Evolutionary conservation across 2,797 vertebrate genomes (phyloP).

Genomic region (Hozukius guyotensis): DNA sequence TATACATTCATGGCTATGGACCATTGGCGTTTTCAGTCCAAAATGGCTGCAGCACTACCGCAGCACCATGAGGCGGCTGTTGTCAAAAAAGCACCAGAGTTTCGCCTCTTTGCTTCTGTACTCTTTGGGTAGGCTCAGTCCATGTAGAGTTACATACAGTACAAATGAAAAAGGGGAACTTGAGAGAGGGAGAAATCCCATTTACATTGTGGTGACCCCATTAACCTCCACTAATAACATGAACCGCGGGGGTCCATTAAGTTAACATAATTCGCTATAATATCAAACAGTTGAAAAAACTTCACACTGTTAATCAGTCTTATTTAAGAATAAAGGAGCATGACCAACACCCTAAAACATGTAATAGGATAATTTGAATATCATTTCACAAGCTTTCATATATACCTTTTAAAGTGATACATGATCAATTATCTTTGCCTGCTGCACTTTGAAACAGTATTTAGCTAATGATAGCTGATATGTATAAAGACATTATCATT

Average conservation of each 20-base stretch:
- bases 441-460: neutral
- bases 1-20: too few relatives aligned
- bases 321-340: conserved; percentile 18
- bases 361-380: conserved; percentile 3
- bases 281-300: neutral
- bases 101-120: too few relatives aligned
- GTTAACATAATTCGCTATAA: conserved; percentile 12
- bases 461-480: neutral
- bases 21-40: too few relatives aligned
- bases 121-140: neutral
- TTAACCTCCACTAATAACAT: conserved; percentile 46
- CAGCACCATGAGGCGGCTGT: too few relatives aligned
- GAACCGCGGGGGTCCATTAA: conserved; percentile 25
- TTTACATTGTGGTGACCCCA: conserved; percentile 24
- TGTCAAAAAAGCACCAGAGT: too few relatives aligned
- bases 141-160: neutral
- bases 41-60: too few relatives aligned
- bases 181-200: neutral
- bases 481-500: neutral
- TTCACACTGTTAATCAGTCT: conserved; percentile 12
- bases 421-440: neutral
- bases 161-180: neutral
- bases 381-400: neutral
- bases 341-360: neutral
- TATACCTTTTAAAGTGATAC: neutral